phyloP scores from a whole-genome alignment of 2,113 vertebrate species.

The Microcebus murinus region DNA sequence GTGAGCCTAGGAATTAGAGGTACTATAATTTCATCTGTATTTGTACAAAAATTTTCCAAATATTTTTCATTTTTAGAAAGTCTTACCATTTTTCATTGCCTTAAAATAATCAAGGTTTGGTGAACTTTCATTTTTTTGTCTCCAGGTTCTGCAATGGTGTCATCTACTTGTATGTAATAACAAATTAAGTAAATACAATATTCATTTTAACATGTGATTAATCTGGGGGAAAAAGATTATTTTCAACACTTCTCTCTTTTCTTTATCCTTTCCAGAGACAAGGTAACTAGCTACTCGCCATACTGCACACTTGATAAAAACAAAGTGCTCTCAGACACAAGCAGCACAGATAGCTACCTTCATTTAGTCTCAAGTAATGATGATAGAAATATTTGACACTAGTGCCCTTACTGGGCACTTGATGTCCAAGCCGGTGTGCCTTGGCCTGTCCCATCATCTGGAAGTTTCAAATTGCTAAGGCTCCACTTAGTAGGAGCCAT shows the following conservation, averaged over 20 bases:
- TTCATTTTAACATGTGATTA: neutral
- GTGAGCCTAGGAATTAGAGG: neutral
- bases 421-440: accelerated
- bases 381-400: neutral
- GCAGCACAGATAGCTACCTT: neutral
- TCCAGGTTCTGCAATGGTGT: neutral
- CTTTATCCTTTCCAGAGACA: neutral
- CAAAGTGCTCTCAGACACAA: neutral
- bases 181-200: neutral
- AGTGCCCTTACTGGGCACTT: neutral
- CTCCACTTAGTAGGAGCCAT: neutral
- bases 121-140: neutral
- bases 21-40: neutral
- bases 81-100: neutral
- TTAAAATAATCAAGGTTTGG: neutral
- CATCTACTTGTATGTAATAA: neutral
- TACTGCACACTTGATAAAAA: neutral
- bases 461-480: neutral
- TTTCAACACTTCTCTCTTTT: neutral
- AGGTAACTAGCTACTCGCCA: neutral
- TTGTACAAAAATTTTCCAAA: neutral
- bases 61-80: neutral
- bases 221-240: neutral
- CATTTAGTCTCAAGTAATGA: neutral
- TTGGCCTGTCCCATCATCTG: neutral